Evolutionary conservation across 2,113 vertebrate species (phyloP), one percentile per base, ranked within the genome.

Genomic region (Megaleporinus macrocephalus): DNA sequence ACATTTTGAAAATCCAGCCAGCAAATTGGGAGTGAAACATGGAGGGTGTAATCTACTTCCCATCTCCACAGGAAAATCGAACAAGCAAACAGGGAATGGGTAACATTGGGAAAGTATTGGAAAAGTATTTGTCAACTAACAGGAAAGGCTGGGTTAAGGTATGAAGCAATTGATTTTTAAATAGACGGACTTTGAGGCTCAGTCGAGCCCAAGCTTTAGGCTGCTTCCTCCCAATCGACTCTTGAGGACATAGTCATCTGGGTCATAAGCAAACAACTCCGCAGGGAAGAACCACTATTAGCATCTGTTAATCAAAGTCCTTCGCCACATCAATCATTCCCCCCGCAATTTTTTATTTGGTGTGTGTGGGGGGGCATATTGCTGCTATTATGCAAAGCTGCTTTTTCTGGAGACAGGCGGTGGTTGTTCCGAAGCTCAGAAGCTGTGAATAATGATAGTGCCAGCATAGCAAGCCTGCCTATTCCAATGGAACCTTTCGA

Each of bases 281-380:
- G 49, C 73, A 12, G 77, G 73, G 61, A 71, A 41, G 72, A 77
- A 80, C 63, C 69, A 71, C 49, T 74, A 81, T 83, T 80, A 87
- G 66, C 80, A 73, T 71, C 69, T 85, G 80, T 78, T 82, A 85
- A 77, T 83, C 86, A 69, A 83, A 76, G n/a, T 71, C 73, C 72
- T 22, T 68, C 36, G 66, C 73, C 36, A 72, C 51, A 71, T 78
- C 71, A 82, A 51, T 62, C 68, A 66, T 68, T 83, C 68, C 70
- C 73, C 78, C 74, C 11, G 61, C 47, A 44, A 75, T 71, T 44
- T 63, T 68, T 59, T 24, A 18, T 24, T 30, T 27, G n/a, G 36
- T 41, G 47, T 10, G 33, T 70, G 36, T 36, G 53, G 47, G 14
- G 44, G 74, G 80, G 83, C 82, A 70, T 83, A 83, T 77, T 80